Evolutionary conservation across 2,797 vertebrate species (phyloP).

Genomic region (Gambelia wislizenii): DNA sequence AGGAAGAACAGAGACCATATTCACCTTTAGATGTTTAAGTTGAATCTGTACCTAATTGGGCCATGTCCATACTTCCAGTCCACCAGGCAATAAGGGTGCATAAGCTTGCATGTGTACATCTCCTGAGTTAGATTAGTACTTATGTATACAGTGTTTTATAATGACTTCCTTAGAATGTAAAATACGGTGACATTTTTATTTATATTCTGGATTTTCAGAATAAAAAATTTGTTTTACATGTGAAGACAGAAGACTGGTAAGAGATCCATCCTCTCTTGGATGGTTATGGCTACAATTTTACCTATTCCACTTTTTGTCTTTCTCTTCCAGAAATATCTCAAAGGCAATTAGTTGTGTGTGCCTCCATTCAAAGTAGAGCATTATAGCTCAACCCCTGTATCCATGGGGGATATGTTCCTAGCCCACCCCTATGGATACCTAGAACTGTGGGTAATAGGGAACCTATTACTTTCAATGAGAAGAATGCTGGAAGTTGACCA

Average conservation of each 20-base stretch:
- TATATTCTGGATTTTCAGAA: slow-evolving; percentile 75
- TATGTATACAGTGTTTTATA: not conserved
- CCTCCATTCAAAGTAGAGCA: not conserved
- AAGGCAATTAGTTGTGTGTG: slow-evolving; percentile 2
- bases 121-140: not conserved
- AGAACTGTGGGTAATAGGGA: too few relatives aligned
- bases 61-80: not conserved
- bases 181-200: slow-evolving; percentile 3
- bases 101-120: not conserved
- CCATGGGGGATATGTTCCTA: not conserved
- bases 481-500: too few relatives aligned
- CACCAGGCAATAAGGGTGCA: not conserved
- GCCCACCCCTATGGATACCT: too few relatives aligned
- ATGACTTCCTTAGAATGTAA: not conserved
- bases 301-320: not conserved
- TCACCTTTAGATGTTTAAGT: not conserved
- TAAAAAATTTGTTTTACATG: slow-evolving; percentile 76
- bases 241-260: slow-evolving; percentile 83
- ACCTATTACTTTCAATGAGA: too few relatives aligned
- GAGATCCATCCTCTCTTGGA: slow-evolving; percentile 21
- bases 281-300: slow-evolving; percentile 31
- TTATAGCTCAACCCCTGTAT: too few relatives aligned
- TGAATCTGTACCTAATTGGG: not conserved
- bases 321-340: not conserved
- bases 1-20: not conserved